These are phyloP conservation scores for Carduelis carduelis DNA, from an alignment of 2,797 vertebrate genomes.

Conservation along the genomic window DNA sequence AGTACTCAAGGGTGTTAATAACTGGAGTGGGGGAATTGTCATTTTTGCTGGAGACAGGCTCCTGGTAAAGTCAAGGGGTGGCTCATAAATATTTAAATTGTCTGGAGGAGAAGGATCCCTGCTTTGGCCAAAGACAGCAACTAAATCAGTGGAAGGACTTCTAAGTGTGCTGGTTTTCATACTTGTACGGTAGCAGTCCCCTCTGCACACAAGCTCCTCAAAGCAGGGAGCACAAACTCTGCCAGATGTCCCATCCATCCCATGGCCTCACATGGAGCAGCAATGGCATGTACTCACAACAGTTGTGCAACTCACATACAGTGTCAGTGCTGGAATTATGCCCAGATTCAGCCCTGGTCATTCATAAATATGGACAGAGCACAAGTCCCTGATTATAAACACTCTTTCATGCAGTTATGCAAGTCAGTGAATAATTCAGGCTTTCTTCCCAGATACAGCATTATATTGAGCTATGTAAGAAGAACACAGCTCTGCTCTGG, in stretches of 20 bases:
- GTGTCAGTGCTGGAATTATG: not conserved
- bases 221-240: not conserved
- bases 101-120: not conserved
- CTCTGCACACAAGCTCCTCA: not conserved
- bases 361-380: conserved; percentile 54
- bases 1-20: not conserved
- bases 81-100: not conserved
- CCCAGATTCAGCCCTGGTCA: conserved; percentile 31
- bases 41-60: not conserved
- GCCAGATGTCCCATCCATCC: not conserved
- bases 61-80: not conserved
- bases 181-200: not conserved
- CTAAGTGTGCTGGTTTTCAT: accelerated
- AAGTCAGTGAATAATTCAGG: conserved; percentile 40
- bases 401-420: conserved; percentile 3
- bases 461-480: not conserved
- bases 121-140: not conserved
- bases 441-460: conserved; percentile 27
- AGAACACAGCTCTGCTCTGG: not conserved
- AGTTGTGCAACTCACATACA: conserved; percentile 27
- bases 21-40: not conserved
- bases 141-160: not conserved
- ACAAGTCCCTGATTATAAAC: conserved; percentile 49
- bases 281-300: conserved; percentile 10
- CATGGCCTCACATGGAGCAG: not conserved